Base-by-base conservation (phyloP, 2,113 vertebrate species). In the Anser cygnoides region DNA sequence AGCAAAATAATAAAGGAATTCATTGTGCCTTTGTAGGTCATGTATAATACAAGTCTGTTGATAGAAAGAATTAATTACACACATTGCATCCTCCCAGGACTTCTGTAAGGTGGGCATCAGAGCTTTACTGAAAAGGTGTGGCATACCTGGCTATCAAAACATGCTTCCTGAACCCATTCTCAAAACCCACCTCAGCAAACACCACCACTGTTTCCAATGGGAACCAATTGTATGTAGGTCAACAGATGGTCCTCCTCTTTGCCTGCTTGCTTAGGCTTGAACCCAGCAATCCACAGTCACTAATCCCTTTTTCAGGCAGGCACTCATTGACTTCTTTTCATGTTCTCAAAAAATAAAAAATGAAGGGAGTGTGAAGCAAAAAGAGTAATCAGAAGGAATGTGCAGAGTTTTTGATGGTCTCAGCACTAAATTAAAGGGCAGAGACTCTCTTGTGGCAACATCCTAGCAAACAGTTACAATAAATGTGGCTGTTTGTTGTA, bases 41-140 rank as follows among this genome's bases (percentile, higher is more conserved):
- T 6, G 17, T 33, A 43, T 19, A 46, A 23, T 46, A 31, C 58
- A 68, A 23, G 6, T 83, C 62, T 65, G 29, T 8, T 87, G 43
- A 49, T 3, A 59, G 49, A 54, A 72, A 54, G 35, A 85, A 65
- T 43, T 67, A 41, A 39, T 81, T 55, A 17, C 4, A n/a, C 22
- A 6, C 9, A 9, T 37, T 72, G 39, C 3, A 3, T 19, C 4
- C 3, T 7, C 7, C 2, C 28, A 16, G n/a, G 21, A 59, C 16
- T 59, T 78, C 70, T 57, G 25, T 16, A 18, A 82, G 3, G 1
- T 39, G 35, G 26, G 33, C 31, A 50, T 43, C 21, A 76, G 52
- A 87, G 25, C 7, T 37, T 15, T 82, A 19, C n/a, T 84, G 65
- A 73, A 67, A 63, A 89, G 55, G 11, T 63, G 37, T 75, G 31